Conservation (phyloP, 2,797 vertebrate species). For the Diceros bicornis region DNA sequence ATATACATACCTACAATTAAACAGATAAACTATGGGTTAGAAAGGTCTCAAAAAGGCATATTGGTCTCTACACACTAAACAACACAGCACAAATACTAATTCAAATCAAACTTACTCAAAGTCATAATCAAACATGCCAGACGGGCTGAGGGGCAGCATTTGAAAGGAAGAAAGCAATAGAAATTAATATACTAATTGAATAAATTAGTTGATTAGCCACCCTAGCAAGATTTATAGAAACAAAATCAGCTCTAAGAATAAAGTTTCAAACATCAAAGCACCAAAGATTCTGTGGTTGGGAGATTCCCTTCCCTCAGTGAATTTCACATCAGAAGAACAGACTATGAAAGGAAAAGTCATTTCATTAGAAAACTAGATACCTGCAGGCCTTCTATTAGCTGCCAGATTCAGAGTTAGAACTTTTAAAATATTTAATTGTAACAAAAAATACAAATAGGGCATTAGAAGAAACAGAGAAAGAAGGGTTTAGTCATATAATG, state of each 20-base stretch:
- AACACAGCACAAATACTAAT: conserved; percentile 94
- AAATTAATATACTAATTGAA: conserved; percentile 96
- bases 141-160: conserved; percentile 98
- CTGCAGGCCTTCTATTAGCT: conserved; percentile 63
- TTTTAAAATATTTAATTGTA: conserved; percentile 53
- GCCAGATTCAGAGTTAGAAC: conserved; percentile 66
- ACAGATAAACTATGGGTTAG: conserved; percentile 92
- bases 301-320: conserved; percentile 79
- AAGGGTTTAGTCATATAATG: conserved; percentile 69
- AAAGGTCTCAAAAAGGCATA: conserved; percentile 85
- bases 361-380: conserved; percentile 58
- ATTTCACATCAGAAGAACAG: conserved; percentile 67
- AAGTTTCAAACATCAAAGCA: conserved; percentile 78
- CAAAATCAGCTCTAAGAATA: conserved; percentile 83
- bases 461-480: conserved; percentile 71
- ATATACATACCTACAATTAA: conserved; percentile 93
- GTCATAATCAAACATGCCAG: conserved; percentile 99
- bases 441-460: conserved; percentile 64
- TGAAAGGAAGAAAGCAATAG: conserved; percentile 97
- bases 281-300: conserved; percentile 60
- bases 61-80: conserved; percentile 89
- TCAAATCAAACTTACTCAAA: conserved; percentile 99
- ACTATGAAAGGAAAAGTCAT: neutral
- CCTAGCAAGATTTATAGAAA: conserved; percentile 88
- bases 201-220: conserved; percentile 92